Evolutionary conservation across 2,113 vertebrate genomes (phyloP), one percentile per base, ranked within the genome.

Genomic region (Corythornis madagascariensis): DNA sequence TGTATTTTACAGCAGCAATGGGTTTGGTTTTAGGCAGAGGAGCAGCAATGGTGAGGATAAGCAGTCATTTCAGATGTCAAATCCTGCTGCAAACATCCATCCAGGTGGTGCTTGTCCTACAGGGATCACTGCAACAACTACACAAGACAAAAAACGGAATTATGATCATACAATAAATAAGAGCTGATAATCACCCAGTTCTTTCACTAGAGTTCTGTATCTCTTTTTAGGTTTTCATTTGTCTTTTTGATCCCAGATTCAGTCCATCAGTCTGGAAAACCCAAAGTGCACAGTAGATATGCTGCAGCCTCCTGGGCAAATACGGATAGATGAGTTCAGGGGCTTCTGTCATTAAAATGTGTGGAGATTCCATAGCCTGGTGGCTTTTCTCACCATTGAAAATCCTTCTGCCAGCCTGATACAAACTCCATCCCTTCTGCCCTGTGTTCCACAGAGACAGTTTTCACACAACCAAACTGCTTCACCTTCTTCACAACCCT

Each of bases 111-210:
- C 26, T 72, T 89, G 45, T 70, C n/a, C 16, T 40, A 13, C 16
- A 57, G 11, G 11, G 22, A 31, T 91, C 48, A 6, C 31, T 59
- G 29, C 2, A 57, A 40, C 84, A 81, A 67, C 20, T 67, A 60
- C 28, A 76, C 90, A 90, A 45, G 11, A 66, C 52, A 50, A 50
- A 50, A 43, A 33, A 61, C 33, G 14, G 12, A 73, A 66, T 28
- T 42, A 65, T 15, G 9, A 72, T 40, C 10, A 65, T 61, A 25
- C 38, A 82, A 43, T 81, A 83, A 79, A 65, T 20, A 74, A 66
- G 42, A 33, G 7, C 22, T 0, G 0, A 24, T 60, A 60, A 43
- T 78, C 12, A 35, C 14, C 7, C 10, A 57, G 53, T 42, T 50
- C 7, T 65, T 89, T 64, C 24, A 35, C 6, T 69, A 33, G 22